phyloP scores from a whole-genome alignment of 2,888 invertebrate species.

The Drosophila gaucha region DNA sequence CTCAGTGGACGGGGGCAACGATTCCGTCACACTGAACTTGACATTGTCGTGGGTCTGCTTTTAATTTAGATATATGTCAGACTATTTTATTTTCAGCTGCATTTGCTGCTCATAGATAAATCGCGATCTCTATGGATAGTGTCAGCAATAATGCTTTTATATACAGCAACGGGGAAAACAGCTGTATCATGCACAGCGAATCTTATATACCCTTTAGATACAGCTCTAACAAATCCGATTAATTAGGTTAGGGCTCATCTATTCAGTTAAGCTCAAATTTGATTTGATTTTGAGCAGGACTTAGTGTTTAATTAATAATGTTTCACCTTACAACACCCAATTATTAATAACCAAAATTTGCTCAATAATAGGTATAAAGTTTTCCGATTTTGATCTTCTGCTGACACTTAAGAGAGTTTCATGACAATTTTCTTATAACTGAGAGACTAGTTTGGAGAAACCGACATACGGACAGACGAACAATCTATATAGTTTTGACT shows the following conservation, averaged over 20 bases:
- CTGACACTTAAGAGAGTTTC: too few relatives aligned
- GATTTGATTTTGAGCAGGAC: neutral
- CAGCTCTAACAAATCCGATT: neutral
- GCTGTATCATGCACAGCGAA: too few relatives aligned
- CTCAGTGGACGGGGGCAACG: slow-evolving; percentile 45
- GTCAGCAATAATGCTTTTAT: slow-evolving; percentile 62
- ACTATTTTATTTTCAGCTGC: slow-evolving; percentile 70
- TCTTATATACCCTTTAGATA: too few relatives aligned
- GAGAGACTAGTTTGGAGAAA: too few relatives aligned
- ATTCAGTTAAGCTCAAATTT: neutral
- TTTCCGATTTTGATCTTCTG: too few relatives aligned
- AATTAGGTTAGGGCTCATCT: neutral
- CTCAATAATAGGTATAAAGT: too few relatives aligned
- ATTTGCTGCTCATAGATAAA: slow-evolving; percentile 28
- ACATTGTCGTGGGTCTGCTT: slow-evolving; percentile 69
- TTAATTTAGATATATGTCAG: slow-evolving; percentile 70
- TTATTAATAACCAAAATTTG: too few relatives aligned
- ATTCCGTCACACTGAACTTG: slow-evolving; percentile 77
- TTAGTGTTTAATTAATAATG: too few relatives aligned
- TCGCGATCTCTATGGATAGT: slow-evolving; percentile 44
- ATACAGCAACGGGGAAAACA: neutral
- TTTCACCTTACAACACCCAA: too few relatives aligned
- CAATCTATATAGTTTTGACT: too few relatives aligned
- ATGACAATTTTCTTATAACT: neutral
- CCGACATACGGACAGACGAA: too few relatives aligned